A percentile compares a stretch with the other conserved stretches of the same genome.
These are phyloP conservation scores for Cerastis rubricosa DNA, from an alignment of 2,888 invertebrate genomes.

Conservation along the genomic window DNA sequence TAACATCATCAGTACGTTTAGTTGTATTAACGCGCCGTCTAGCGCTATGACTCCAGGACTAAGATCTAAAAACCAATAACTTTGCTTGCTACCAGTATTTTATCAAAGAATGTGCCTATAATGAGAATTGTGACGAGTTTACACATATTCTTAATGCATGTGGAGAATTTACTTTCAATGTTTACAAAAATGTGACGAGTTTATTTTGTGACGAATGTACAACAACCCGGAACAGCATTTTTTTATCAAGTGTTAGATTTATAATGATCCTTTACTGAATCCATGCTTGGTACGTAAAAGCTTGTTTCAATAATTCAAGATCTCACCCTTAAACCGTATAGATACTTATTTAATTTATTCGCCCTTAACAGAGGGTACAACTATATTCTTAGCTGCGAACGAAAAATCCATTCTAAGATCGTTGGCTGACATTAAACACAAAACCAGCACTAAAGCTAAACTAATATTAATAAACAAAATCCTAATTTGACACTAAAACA, in stretches of 20 bases:
- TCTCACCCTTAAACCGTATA: neutral
- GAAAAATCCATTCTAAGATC: conserved; percentile 33
- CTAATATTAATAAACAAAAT: conserved; percentile 60
- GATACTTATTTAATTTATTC: neutral
- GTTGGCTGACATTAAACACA: conserved; percentile 23
- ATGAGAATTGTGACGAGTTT: too few species aligned
- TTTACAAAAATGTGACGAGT: too few species aligned
- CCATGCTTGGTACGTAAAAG: neutral
- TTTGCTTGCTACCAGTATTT: too few species aligned
- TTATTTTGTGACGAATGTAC: too few species aligned
- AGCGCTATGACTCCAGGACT: too few species aligned
- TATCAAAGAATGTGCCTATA: too few species aligned
- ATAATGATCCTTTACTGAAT: neutral
- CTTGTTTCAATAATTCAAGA: neutral
- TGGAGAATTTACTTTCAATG: too few species aligned
- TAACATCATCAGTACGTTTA: too few species aligned
- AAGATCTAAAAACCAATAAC: too few species aligned
- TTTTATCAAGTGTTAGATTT: neutral
- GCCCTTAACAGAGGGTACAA: neutral
- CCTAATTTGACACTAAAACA: conserved; percentile 45
- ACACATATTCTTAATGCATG: too few species aligned
- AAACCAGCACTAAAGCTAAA: conserved; percentile 15
- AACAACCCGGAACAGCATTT: too few species aligned
- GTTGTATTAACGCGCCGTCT: too few species aligned
- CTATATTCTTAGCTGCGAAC: conserved; percentile 21